Evolutionary conservation across 2,113 vertebrate species (phyloP).

Genomic region (Xiphophorus hellerii): DNA sequence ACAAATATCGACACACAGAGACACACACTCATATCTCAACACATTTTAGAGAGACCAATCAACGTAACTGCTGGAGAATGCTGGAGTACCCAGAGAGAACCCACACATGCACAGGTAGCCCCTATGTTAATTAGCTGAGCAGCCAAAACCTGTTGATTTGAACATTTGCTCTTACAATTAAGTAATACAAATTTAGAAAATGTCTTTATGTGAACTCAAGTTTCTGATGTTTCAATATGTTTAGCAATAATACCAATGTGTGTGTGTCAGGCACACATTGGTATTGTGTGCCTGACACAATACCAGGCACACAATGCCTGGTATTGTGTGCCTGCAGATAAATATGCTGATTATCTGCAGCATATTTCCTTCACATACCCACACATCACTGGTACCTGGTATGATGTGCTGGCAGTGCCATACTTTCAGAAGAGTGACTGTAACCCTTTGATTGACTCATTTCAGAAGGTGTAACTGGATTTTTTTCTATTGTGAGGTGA

Average conservation of each 20-base stretch:
- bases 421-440: conserved; percentile 5
- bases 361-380: background rate
- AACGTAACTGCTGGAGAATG: too few relatives aligned
- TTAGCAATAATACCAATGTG: background rate
- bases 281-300: too few relatives aligned
- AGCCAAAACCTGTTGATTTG: background rate
- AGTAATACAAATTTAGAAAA: background rate
- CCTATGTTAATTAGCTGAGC: too few relatives aligned
- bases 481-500: conserved; percentile 17
- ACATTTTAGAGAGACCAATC: too few relatives aligned
- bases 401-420: background rate
- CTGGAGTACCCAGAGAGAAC: too few relatives aligned
- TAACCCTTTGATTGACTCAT: background rate
- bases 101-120: too few relatives aligned
- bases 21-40: too few relatives aligned
- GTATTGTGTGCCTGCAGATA: too few relatives aligned
- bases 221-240: background rate
- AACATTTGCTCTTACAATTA: background rate
- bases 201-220: background rate
- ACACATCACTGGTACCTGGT: background rate
- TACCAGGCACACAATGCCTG: too few relatives aligned
- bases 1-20: too few relatives aligned
- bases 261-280: background rate
- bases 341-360: conserved; percentile 9
- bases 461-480: background rate